Base-by-base conservation (phyloP, 2,113 vertebrate species). In the Scartelaos histophorus region DNA sequence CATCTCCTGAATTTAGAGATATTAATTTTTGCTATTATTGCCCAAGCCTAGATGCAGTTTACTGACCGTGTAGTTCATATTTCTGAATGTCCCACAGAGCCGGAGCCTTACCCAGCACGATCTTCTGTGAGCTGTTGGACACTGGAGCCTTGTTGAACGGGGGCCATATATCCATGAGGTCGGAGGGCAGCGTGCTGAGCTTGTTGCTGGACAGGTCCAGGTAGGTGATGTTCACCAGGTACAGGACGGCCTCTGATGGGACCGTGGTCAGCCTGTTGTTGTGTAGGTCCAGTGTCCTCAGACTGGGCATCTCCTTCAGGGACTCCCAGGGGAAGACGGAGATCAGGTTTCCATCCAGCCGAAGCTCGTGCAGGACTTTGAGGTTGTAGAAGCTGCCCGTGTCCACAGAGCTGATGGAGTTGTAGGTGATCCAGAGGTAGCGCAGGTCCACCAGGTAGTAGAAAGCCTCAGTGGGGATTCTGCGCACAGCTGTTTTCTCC, bases 181-280 rank as follows among this genome's bases (percentile, higher is more conserved):
- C 96, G 6, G 95, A 93, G 0, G 97, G 95, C 79, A 99, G 82
- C 0, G 95, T 96, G 61, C 91, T 89, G n/a, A 99, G 89, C 84
- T 94, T 95, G 81, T 99, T 99, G 92, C 97, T 98, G 68, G 98
- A 99, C 38, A 99, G 73, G 74, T 99, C 97, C 88, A 99, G 88
- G 85, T 98, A 98, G 69, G 94, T 93, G 56, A 99, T 94, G 75
- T 96, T 97, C 61, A 85, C 83, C 67, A 99, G 88, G 84, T 93
- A 95, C 0, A 86, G 90, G 66, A 93, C 88, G 0, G 95, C 96
- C 29, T 96, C 95, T 0, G 74, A 76, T 0, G 96, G 94, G 77
- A 99, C 77, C 21, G 46, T 90, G 65, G 91, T 90, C 67, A 99
- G 11, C 57, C 93, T 94, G 86, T 99, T 99, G 87, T 98, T 98